phyloP scores from a whole-genome alignment of 2,888 invertebrate species.

The Prenolepis imparis region DNA sequence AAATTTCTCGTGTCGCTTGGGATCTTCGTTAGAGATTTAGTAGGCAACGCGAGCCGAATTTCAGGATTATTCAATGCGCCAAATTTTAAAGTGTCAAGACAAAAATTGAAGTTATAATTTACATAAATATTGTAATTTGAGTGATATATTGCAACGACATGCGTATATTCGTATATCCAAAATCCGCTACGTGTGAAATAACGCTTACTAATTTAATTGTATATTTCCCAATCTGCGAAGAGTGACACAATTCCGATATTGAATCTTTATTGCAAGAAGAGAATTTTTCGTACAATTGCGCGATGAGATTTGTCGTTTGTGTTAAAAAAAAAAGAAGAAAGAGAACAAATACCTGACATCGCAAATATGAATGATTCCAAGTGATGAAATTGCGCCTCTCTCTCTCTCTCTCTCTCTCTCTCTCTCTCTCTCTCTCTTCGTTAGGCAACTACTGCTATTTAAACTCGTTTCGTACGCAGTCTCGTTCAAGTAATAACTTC shows the following conservation, averaged over 20 bases:
- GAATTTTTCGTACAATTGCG: not conserved
- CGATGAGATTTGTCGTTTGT: slow-evolving; percentile 15
- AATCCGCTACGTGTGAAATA: slow-evolving; percentile 35
- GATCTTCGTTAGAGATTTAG: slow-evolving; percentile 68
- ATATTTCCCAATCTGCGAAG: slow-evolving; percentile 12
- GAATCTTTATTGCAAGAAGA: not conserved
- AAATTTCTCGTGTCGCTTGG: slow-evolving; percentile 63
- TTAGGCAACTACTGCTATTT: slow-evolving; percentile 49
- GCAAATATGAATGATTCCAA: not conserved
- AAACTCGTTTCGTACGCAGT: slow-evolving; percentile 63
- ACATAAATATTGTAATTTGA: slow-evolving; percentile 54
- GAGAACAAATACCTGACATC: slow-evolving; percentile 11
- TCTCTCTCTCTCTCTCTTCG: not conserved
- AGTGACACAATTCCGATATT: slow-evolving; percentile 30
- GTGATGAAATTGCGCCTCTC: slow-evolving; percentile 22
- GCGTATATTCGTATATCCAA: slow-evolving; percentile 32
- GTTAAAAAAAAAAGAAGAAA: slow-evolving; percentile 21
- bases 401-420: not conserved
- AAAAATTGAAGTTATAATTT: slow-evolving; percentile 42
- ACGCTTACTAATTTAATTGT: slow-evolving; percentile 40
- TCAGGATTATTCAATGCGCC: slow-evolving; percentile 36
- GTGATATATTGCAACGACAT: slow-evolving; percentile 32
- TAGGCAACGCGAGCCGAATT: slow-evolving; percentile 61
- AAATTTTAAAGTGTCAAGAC: slow-evolving; percentile 47
- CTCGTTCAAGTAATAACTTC: slow-evolving; percentile 64